A percentile compares a stretch with the other conserved stretches of the same genome.
Evolutionary conservation across 1,140 invertebrate genomes (phyloP).

Genomic region (Philaenus spumarius): DNA sequence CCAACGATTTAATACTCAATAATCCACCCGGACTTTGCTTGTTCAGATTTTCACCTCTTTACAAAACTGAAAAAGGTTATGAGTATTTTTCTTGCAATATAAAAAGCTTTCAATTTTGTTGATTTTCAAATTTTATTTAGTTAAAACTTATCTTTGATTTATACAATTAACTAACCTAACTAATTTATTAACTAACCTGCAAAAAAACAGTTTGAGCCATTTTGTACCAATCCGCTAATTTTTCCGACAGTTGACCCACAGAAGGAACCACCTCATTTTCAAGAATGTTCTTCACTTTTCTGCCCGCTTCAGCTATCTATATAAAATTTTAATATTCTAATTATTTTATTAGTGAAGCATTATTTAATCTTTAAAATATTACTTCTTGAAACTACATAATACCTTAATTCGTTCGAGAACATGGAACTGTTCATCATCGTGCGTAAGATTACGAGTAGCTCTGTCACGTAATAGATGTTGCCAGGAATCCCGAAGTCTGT

Average conservation of each 20-base stretch:
- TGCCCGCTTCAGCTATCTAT: conserved; percentile 56
- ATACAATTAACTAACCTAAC: neutral
- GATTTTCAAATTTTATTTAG: neutral
- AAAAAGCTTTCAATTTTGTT: neutral
- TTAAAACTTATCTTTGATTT: neutral
- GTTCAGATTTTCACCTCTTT: neutral
- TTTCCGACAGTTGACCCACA: conserved; percentile 59
- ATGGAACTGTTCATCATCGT: conserved; percentile 92
- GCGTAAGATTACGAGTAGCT: conserved; percentile 73
- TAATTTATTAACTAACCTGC: conserved; percentile 2
- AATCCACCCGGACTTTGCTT: neutral
- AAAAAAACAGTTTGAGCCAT: conserved; percentile 71
- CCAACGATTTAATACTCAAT: neutral
- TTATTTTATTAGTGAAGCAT: neutral
- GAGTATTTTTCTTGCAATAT: neutral
- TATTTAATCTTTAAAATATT: too few relatives aligned
- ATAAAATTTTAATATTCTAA: neutral
- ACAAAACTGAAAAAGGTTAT: neutral
- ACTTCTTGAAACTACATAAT: too few relatives aligned
- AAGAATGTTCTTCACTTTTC: conserved; percentile 50
- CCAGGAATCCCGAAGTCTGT: conserved; percentile 81
- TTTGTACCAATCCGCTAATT: conserved; percentile 76
- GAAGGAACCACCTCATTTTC: conserved; percentile 56
- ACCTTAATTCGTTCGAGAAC: conserved; percentile 73
- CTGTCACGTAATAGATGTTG: conserved; percentile 82